These are phyloP conservation scores for Sebastes diploproa DNA, from an alignment of 2,797 vertebrate species.

Conservation along the genomic window DNA sequence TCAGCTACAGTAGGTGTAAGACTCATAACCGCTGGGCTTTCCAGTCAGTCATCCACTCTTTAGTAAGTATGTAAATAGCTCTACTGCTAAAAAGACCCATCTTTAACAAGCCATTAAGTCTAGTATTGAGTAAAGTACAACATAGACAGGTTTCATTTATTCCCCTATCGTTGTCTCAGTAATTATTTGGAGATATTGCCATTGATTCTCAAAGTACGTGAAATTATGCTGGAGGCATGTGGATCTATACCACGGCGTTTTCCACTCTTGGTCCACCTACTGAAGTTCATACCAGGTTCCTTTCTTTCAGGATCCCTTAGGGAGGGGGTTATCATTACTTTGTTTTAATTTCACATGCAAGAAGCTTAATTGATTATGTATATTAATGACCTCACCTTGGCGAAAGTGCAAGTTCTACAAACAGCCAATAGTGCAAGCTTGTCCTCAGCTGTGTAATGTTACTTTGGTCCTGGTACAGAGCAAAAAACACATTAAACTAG, in stretches of 20 bases:
- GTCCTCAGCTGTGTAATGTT: neutral
- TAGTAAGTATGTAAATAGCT: neutral
- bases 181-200: neutral
- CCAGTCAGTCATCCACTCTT: conserved; percentile 21
- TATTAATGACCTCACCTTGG: neutral
- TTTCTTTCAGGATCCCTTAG: too few species aligned
- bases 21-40: conserved; percentile 16
- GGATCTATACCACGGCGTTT: neutral
- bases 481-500: too few species aligned
- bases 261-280: too few species aligned
- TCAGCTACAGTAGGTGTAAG: conserved; percentile 14
- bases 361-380: neutral
- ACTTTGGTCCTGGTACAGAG: neutral
- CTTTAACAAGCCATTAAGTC: neutral
- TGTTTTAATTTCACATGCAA: neutral
- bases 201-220: neutral
- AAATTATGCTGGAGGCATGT: neutral
- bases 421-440: neutral
- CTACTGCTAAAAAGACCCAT: neutral
- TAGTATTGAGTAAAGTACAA: neutral
- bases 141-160: neutral
- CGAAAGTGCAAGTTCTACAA: neutral
- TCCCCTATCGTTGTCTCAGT: neutral
- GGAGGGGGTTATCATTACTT: neutral
- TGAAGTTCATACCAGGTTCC: neutral